Evolutionary conservation across 2,888 invertebrate genomes (phyloP).

Genomic region (Criorhina ranunculi): DNA sequence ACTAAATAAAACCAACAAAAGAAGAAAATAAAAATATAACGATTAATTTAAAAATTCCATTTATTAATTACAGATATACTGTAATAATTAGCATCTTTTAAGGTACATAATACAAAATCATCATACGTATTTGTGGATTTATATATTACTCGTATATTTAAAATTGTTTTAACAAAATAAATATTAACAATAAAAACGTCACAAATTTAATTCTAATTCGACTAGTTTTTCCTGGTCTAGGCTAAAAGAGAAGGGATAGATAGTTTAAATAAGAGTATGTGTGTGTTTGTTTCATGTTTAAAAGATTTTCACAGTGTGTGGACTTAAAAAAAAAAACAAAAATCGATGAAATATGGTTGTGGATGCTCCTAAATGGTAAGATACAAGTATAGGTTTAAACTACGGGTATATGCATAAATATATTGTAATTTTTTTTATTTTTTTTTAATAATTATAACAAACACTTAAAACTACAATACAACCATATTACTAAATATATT

Average conservation of each 20-base stretch:
- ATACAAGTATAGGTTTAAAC: constrained; percentile 70
- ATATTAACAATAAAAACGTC: constrained; percentile 71
- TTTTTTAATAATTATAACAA: constrained; percentile 68
- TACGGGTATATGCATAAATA: constrained; percentile 76
- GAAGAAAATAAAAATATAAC: constrained; percentile 23
- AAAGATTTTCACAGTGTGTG: constrained; percentile 55
- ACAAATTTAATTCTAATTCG: constrained; percentile 70
- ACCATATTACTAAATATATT: constrained; percentile 76
- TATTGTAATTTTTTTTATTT: constrained; percentile 53
- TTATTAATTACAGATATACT: constrained; percentile 68
- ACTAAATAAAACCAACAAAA: neutral
- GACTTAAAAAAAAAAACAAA: constrained; percentile 58
- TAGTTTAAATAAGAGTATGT: constrained; percentile 26
- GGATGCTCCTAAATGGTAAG: constrained; percentile 72
- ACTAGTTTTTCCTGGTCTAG: constrained; percentile 66
- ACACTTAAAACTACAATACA: constrained; percentile 76
- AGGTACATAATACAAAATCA: constrained; percentile 74
- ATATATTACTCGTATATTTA: constrained; percentile 51
- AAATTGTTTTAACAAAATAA: constrained; percentile 67
- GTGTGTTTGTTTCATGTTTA: constrained; percentile 20
- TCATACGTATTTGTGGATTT: constrained; percentile 66
- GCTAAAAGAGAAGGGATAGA: constrained; percentile 56
- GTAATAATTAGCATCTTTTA: constrained; percentile 62
- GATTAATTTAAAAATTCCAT: constrained; percentile 60
- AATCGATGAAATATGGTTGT: constrained; percentile 71